Evolutionary conservation across 2,888 invertebrate genomes (phyloP), one percentile per base, ranked within the genome.

Genomic region (Drosophila austrosaltans): DNA sequence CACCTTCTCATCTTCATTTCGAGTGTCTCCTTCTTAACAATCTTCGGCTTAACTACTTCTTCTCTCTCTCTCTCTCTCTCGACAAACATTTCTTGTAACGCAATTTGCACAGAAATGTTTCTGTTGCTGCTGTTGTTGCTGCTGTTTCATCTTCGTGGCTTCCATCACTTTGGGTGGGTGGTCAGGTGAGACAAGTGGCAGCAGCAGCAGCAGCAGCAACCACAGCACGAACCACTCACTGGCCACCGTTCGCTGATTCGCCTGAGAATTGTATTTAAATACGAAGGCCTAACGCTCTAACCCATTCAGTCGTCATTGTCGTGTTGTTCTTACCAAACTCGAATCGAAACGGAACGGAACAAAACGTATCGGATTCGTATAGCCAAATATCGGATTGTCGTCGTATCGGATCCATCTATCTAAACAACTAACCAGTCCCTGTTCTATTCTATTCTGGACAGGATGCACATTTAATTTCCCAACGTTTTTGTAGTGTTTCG

Each of bases 101-200:
- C 90, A 86, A 89, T 86, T 86, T 90, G 90, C 86, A 86, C 90
- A 89, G 79, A 86, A 82, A 87, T 76, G 78, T 70, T 80, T 82
- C 65, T 69, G 76, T 62, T 72, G 60, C 7, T 58, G 32, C 30
- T 16, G 54, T 25, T 42, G 36, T 32, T 57, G 32, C 30, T 44
- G 44, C 30, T 69, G 69, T 77, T 79, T 72, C 66, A 68, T 73
- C 78, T 78, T 78, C 76, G 70, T 73, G 72, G 66, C 75, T 83
- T 65, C 74, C 72, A 75, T 79, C 48, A 48, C 48, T 48, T 85
- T 79, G 81, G 89, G 92, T 91, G 92, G 92, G 91, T 92, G 91
- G 91, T 89, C 92, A 92, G 91, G 90, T 91, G 91, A 91, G 92
- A 90, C 80, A 81, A 80, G 79, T 83, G 78, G 80, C 87, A 80